Evolutionary conservation across 2,888 invertebrate genomes (phyloP).

Genomic region (Apamea anceps): DNA sequence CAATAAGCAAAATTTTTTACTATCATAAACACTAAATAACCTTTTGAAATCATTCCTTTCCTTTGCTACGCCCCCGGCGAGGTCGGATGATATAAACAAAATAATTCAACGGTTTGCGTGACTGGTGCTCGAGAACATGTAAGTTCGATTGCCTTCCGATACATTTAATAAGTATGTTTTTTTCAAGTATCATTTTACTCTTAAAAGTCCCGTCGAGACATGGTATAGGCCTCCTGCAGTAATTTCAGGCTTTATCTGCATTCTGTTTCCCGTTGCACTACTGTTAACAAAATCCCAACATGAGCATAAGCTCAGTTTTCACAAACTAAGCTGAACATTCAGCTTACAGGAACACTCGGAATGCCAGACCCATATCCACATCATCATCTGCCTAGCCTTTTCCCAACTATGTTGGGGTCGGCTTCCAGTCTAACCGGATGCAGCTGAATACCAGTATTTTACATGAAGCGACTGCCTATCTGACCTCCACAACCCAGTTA

Average conservation of each 20-base stretch:
- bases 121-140: not conserved
- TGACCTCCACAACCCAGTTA: too few relatives aligned
- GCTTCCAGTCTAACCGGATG: too few relatives aligned
- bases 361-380: not conserved
- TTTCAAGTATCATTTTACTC: not conserved
- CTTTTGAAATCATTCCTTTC: not conserved
- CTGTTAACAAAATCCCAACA: not conserved
- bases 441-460: too few relatives aligned
- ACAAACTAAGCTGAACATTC: not conserved
- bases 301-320: not conserved
- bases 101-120: not conserved
- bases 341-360: not conserved
- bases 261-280: not conserved
- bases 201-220: not conserved
- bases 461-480: too few relatives aligned
- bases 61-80: not conserved
- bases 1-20: too few relatives aligned
- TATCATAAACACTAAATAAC: not conserved
- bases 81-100: too few relatives aligned
- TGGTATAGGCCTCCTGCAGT: not conserved
- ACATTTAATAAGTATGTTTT: not conserved
- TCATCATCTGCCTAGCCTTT: too few relatives aligned
- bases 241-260: not conserved
- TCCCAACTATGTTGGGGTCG: too few relatives aligned
- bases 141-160: not conserved